Evolutionary conservation across 2,113 vertebrate genomes (phyloP).

Genomic region (Heterocephalus glaber): DNA sequence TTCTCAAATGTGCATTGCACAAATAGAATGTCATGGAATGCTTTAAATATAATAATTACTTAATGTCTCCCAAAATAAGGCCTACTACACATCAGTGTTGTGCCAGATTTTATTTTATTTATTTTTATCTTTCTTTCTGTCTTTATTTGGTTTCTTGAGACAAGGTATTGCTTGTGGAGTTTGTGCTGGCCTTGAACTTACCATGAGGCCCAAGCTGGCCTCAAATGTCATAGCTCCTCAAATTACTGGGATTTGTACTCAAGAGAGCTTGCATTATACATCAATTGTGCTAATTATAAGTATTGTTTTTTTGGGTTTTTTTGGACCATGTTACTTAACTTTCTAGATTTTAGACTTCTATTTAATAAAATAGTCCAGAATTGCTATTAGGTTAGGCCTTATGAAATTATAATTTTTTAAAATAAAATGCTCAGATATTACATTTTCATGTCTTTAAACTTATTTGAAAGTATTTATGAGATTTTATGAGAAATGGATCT

Average conservation of each 20-base stretch:
- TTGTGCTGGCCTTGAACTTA: neutral
- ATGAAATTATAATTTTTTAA: neutral
- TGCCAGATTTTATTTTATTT: neutral
- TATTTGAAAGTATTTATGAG: neutral
- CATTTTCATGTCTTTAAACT: neutral
- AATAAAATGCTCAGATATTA: conserved; percentile 8
- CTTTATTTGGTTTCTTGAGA: neutral
- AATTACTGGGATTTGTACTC: neutral
- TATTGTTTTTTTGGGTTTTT: neutral
- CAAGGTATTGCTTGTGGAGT: neutral
- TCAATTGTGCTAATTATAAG: neutral
- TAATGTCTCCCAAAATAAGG: neutral
- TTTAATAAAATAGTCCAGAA: neutral
- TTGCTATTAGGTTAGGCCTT: neutral
- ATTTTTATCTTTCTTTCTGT: too few species aligned
- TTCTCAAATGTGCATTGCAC: neutral
- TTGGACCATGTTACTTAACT: neutral
- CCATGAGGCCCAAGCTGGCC: neutral
- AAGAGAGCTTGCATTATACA: neutral
- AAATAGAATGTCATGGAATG: neutral
- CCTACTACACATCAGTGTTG: neutral
- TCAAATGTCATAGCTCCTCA: neutral
- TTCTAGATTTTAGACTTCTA: neutral
- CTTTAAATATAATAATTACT: neutral
- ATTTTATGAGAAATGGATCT: neutral